A percentile compares a stretch with the other conserved stretches of the same genome.
Evolutionary conservation across 2,888 invertebrate genomes (phyloP).

Genomic region (Odontocerum albicorne): DNA sequence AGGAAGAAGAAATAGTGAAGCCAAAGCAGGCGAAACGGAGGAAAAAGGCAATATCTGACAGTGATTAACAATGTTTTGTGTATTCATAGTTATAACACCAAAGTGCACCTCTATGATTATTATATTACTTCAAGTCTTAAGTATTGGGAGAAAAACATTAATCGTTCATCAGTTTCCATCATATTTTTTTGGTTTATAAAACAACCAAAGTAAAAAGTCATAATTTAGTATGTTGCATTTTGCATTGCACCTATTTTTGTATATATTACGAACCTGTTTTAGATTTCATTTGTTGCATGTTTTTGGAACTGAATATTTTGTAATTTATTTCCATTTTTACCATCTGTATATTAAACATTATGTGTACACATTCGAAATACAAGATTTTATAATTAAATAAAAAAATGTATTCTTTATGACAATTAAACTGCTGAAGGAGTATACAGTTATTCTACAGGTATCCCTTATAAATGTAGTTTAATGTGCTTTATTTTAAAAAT

Average conservation of each 20-base stretch:
- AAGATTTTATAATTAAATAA: too few relatives aligned
- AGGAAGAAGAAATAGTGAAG: slow-evolving; percentile 90
- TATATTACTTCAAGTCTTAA: slow-evolving; percentile 20
- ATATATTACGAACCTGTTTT: too few relatives aligned
- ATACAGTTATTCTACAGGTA: too few relatives aligned
- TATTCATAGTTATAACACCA: slow-evolving; percentile 52
- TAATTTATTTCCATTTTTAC: too few relatives aligned
- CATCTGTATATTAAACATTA: too few relatives aligned
- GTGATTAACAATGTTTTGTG: slow-evolving; percentile 69
- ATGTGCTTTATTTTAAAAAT: too few relatives aligned
- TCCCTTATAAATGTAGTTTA: too few relatives aligned
- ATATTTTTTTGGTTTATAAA: slow-evolving; percentile 25
- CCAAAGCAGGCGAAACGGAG: slow-evolving; percentile 89
- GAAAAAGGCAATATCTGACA: slow-evolving; percentile 90
- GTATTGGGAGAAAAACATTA: slow-evolving; percentile 2
- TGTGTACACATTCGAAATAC: too few relatives aligned
- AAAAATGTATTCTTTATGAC: too few relatives aligned
- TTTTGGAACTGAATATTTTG: too few relatives aligned
- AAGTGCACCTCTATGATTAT: slow-evolving; percentile 53
- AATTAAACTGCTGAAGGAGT: too few relatives aligned
- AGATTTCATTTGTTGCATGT: too few relatives aligned
- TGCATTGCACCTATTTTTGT: slow-evolving; percentile 4
- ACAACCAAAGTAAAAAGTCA: slow-evolving; percentile 26
- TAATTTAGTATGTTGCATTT: slow-evolving; percentile 8
- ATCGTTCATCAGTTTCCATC: slow-evolving; percentile 5